These are phyloP conservation scores for Halcyon smyrnensis DNA, from an alignment of 2,797 vertebrate species.

Conservation along the genomic window DNA sequence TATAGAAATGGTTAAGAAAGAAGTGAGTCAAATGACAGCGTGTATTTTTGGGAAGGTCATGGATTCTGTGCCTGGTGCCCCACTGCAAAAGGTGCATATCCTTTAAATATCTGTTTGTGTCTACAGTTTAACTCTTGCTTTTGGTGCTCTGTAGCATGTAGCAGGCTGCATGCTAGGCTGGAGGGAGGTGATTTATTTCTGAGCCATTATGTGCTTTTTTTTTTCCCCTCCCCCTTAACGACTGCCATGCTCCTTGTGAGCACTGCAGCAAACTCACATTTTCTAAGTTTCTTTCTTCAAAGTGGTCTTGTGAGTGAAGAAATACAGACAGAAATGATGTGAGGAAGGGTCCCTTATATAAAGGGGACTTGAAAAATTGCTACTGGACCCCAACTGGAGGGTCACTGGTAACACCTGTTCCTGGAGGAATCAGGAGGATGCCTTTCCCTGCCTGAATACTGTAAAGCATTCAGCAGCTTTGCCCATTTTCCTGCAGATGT, in stretches of 20 bases:
- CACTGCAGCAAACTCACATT: conserved; percentile 18
- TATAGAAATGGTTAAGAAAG: neutral
- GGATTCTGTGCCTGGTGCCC: neutral
- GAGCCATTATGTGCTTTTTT: neutral
- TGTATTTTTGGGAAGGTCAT: neutral
- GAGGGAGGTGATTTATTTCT: neutral
- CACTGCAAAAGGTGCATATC: neutral
- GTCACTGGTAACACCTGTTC: rapidly evolving
- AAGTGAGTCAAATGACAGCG: neutral
- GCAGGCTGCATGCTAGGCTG: neutral
- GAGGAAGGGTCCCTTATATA: neutral
- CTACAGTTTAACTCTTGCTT: neutral
- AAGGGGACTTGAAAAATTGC: neutral
- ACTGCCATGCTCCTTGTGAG: neutral
- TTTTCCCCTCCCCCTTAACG: neutral
- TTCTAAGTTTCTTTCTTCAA: neutral
- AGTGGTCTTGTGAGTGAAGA: neutral
- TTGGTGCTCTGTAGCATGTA: neutral
- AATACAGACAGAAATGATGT: neutral
- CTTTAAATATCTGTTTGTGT: neutral
- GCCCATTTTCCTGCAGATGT: neutral
- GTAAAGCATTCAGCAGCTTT: neutral
- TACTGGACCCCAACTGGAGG: rapidly evolving
- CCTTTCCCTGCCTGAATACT: neutral
- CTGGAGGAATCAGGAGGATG: rapidly evolving